Conservation (phyloP, 2,797 vertebrate species). For the Rhynchonycteris naso region DNA sequence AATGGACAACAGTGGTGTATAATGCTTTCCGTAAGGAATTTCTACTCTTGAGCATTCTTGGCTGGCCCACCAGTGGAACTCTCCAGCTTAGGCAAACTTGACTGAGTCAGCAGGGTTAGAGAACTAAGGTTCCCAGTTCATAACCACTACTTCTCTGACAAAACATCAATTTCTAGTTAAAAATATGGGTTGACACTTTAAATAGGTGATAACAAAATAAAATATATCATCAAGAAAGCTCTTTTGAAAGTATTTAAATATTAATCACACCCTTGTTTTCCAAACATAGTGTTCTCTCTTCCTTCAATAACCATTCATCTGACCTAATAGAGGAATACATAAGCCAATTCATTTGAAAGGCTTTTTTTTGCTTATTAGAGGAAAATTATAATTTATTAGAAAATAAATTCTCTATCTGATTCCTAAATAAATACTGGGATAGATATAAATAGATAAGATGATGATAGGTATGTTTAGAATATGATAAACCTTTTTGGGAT, state of each 20-base stretch:
- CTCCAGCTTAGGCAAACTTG: neutral
- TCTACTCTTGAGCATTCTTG: neutral
- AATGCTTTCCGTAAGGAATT: neutral
- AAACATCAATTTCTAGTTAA: neutral
- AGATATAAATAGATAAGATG: neutral
- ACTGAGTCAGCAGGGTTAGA: neutral
- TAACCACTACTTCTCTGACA: neutral
- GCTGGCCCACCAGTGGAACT: neutral
- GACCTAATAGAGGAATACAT: neutral
- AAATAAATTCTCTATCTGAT: neutral
- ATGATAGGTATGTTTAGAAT: neutral
- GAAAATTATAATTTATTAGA: neutral
- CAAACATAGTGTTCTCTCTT: neutral
- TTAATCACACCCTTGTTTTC: neutral
- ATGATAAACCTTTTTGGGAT: neutral
- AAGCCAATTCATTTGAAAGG: neutral
- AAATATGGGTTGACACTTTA: neutral
- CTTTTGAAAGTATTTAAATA: neutral
- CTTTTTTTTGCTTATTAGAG: conserved; percentile 27
- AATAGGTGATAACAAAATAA: neutral
- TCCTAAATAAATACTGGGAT: neutral
- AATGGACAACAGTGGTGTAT: neutral
- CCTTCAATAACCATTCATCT: neutral
- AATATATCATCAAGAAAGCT: neutral
- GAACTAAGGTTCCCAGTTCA: neutral